Evolutionary conservation across 2,797 vertebrate species (phyloP).

Genomic region (Poliocrania exsul): DNA sequence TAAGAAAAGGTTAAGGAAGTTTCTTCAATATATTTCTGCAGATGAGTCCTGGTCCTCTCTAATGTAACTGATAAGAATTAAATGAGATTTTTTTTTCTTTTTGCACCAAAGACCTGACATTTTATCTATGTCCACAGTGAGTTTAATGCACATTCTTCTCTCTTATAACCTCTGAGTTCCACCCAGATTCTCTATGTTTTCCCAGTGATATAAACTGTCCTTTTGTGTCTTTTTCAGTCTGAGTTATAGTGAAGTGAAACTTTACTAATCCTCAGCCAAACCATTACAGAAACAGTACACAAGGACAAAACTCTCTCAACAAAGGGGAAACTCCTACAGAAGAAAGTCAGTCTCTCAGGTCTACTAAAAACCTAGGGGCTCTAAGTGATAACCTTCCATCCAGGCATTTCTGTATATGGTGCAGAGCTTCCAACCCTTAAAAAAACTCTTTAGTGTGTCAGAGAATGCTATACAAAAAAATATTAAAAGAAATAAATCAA

Average conservation of each 20-base stretch:
- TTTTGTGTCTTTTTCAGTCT: neutral
- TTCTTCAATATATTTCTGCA: neutral
- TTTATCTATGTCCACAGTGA: neutral
- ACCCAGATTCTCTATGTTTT: neutral
- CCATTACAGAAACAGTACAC: neutral
- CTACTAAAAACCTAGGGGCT: neutral
- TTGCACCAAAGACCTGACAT: neutral
- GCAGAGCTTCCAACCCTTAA: neutral
- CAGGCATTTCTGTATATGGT: neutral
- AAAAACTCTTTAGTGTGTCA: neutral
- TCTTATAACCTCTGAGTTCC: neutral
- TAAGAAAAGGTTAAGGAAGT: slow-evolving; percentile 31
- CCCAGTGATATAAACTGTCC: neutral
- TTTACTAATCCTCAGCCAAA: neutral
- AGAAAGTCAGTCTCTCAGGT: neutral
- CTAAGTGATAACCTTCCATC: neutral
- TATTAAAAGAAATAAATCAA: neutral
- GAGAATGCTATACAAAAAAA: neutral
- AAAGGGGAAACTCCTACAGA: neutral
- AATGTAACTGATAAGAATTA: neutral
- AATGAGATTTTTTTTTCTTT: neutral
- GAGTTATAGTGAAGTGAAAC: neutral
- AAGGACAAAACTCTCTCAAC: neutral
- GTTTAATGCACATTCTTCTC: neutral
- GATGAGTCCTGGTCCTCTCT: neutral